Evolutionary conservation across 2,797 vertebrate species (phyloP).

Genomic region (Gobio occitaniae): DNA sequence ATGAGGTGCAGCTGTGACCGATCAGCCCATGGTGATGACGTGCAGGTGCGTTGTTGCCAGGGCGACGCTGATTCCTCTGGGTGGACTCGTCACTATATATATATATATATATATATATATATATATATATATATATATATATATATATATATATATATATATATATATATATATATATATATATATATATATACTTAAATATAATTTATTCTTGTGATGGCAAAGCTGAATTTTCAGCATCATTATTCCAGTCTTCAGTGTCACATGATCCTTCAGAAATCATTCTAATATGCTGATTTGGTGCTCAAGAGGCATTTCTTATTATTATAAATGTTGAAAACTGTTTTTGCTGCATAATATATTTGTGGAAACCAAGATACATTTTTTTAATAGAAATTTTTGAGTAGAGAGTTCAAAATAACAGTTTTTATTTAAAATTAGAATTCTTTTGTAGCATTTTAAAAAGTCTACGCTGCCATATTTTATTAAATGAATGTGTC

Average conservation of each 20-base stretch:
- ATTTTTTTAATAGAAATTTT: neutral
- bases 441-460: neutral
- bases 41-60: too few relatives aligned
- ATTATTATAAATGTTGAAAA: neutral
- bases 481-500: neutral
- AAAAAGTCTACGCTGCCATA: neutral
- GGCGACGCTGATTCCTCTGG: too few relatives aligned
- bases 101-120: neutral
- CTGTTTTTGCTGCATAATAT: neutral
- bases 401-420: neutral
- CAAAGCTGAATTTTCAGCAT: neutral
- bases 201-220: neutral
- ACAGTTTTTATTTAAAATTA: neutral
- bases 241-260: neutral
- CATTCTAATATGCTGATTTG: neutral
- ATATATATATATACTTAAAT: neutral
- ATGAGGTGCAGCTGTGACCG: too few relatives aligned
- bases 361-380: neutral
- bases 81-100: too few relatives aligned
- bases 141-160: neutral
- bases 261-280: neutral
- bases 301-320: neutral
- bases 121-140: neutral
- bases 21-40: too few relatives aligned
- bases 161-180: neutral